These are phyloP conservation scores for Dicaeum eximium DNA, from an alignment of 2,113 vertebrate species.

Conservation along the genomic window DNA sequence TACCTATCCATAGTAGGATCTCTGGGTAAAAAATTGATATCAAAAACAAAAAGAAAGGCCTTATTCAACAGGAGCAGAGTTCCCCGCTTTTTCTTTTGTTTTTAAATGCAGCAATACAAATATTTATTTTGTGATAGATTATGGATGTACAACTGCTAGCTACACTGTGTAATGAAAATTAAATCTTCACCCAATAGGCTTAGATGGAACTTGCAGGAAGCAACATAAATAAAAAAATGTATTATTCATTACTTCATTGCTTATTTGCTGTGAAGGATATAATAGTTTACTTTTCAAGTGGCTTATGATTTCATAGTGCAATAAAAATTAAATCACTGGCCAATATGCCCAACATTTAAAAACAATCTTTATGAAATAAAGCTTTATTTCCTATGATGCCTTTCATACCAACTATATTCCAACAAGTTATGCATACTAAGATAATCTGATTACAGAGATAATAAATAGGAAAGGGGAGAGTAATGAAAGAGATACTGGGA, in stretches of 20 bases:
- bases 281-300: neutral
- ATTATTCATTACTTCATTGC: constrained; percentile 47
- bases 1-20: neutral
- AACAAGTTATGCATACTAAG: neutral
- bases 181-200: neutral
- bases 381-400: neutral
- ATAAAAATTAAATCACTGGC: constrained; percentile 38
- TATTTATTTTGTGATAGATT: constrained; percentile 9
- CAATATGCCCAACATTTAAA: neutral
- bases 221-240: constrained; percentile 50
- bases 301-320: neutral
- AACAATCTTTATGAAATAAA: neutral
- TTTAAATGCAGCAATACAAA: neutral
- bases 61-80: neutral
- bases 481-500: neutral
- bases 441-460: neutral
- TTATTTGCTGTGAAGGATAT: constrained; percentile 26
- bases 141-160: neutral
- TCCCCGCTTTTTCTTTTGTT: neutral
- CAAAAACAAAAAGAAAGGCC: neutral
- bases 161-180: neutral
- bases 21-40: neutral
- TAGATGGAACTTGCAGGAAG: neutral
- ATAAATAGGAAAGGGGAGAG: neutral
- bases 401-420: neutral